Evolutionary conservation across 2,888 invertebrate genomes (phyloP).

Genomic region (Apodemia hepburni): DNA sequence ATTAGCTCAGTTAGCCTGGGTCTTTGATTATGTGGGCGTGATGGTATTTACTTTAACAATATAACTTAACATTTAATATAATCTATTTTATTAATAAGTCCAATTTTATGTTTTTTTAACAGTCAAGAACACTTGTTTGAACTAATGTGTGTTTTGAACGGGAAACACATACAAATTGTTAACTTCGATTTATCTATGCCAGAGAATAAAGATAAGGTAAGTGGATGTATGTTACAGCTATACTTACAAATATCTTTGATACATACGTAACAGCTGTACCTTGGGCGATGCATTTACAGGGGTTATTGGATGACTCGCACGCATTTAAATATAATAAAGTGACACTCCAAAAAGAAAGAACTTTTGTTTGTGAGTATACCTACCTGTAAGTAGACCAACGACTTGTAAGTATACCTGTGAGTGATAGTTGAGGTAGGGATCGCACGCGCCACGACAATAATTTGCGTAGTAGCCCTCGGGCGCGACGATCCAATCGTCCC

Average conservation of each 20-base stretch:
- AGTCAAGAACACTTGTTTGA: constrained; percentile 43
- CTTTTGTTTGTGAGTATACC: too few species aligned
- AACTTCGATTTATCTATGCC: constrained; percentile 53
- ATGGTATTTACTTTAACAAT: too few species aligned
- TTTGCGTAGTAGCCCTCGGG: constrained; percentile 96
- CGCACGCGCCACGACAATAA: constrained; percentile 95
- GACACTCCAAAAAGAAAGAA: too few species aligned
- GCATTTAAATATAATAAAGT: too few species aligned
- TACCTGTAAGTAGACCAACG: too few species aligned
- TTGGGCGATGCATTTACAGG: too few species aligned
- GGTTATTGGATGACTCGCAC: too few species aligned
- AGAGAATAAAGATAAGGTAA: constrained; percentile 55
- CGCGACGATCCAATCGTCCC: constrained; percentile 97
- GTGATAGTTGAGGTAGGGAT: constrained; percentile 91
- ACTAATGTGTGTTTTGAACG: constrained; percentile 46
- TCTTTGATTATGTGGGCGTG: too few species aligned
- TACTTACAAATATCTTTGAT: neutral
- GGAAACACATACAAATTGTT: constrained; percentile 54
- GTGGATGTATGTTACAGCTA: constrained; percentile 13
- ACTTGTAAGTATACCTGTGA: constrained; percentile 85
- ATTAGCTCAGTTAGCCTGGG: too few species aligned
- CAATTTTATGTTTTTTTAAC: constrained; percentile 3
- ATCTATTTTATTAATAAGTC: too few species aligned
- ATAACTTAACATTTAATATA: too few species aligned
- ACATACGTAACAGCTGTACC: too few species aligned